Percentiles rank a stretch among this genome's conserved stretches.
Evolutionary conservation across 2,113 vertebrate species (phyloP).

Genomic region (Zapus hudsonius): DNA sequence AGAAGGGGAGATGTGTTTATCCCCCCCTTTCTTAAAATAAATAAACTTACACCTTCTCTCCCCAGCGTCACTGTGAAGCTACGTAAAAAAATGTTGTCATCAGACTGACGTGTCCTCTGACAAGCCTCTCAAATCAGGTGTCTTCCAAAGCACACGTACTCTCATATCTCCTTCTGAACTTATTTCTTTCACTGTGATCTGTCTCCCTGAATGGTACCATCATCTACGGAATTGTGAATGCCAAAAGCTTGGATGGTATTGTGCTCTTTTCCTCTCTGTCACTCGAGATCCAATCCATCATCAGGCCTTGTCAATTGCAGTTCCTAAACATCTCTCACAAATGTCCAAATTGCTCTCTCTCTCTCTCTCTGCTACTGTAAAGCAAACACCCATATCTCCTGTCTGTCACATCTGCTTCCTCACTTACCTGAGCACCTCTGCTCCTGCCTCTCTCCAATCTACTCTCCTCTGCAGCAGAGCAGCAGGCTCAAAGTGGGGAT

Average conservation of each 20-base stretch:
- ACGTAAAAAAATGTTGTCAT: neutral
- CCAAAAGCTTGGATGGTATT: neutral
- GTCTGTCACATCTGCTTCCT: neutral
- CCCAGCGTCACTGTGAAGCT: neutral
- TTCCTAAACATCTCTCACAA: neutral
- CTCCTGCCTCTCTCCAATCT: neutral
- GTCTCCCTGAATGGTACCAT: neutral
- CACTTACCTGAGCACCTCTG: neutral
- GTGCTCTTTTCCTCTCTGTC: neutral
- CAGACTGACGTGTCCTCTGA: neutral
- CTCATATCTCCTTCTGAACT: neutral
- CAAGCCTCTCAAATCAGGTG: neutral
- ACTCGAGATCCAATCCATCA: neutral
- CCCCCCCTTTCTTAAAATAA: neutral
- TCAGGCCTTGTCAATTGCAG: neutral
- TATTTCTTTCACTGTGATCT: slow-evolving; percentile 2
- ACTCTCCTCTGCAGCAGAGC: neutral
- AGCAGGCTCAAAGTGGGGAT: neutral
- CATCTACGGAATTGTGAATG: neutral
- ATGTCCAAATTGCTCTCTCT: neutral
- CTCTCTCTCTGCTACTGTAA: too few relatives aligned
- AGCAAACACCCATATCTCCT: neutral
- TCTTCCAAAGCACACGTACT: slow-evolving; percentile 3
- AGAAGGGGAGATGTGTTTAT: neutral
- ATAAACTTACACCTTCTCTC: neutral